Percentiles rank a stretch among this genome's conserved stretches.
Conservation (phyloP, 2,888 invertebrate genomes). For the Epirrhoe alternata region DNA sequence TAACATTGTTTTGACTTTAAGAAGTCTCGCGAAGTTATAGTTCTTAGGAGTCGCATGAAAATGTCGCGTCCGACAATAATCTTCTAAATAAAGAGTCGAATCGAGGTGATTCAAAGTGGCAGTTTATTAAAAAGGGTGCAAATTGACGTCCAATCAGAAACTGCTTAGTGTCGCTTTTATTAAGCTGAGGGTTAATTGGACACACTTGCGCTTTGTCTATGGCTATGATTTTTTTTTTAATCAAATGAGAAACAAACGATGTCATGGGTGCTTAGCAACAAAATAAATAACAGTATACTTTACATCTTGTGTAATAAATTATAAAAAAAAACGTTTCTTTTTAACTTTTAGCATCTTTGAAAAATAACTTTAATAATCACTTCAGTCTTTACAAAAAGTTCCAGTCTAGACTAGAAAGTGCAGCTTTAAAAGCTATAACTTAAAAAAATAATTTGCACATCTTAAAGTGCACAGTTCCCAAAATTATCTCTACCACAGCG, state of each 20-base stretch:
- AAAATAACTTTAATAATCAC: background rate
- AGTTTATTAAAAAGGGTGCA: slow-evolving; percentile 48
- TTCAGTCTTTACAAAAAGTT: background rate
- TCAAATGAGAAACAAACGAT: too few species aligned
- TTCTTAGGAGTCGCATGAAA: slow-evolving; percentile 1
- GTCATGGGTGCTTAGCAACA: too few species aligned
- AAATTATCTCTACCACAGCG: background rate
- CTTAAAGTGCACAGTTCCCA: background rate
- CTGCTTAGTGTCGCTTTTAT: slow-evolving; percentile 24
- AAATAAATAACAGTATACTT: too few species aligned
- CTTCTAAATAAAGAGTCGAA: slow-evolving; percentile 21
- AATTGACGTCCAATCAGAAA: slow-evolving; percentile 37
- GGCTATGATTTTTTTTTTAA: background rate
- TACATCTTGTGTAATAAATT: too few species aligned
- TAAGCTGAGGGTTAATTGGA: slow-evolving; percentile 14
- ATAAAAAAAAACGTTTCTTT: too few species aligned
- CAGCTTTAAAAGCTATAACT: background rate
- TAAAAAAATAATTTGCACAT: background rate
- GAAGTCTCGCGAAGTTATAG: too few species aligned
- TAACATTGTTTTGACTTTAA: too few species aligned
- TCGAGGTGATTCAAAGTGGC: slow-evolving; percentile 35
- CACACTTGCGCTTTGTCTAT: slow-evolving; percentile 18
- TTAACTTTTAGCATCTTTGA: background rate
- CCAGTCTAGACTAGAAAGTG: background rate
- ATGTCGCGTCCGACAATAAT: slow-evolving; percentile 11